Evolutionary conservation across 2,113 vertebrate genomes (phyloP).

Genomic region (Semnornis frantzii): DNA sequence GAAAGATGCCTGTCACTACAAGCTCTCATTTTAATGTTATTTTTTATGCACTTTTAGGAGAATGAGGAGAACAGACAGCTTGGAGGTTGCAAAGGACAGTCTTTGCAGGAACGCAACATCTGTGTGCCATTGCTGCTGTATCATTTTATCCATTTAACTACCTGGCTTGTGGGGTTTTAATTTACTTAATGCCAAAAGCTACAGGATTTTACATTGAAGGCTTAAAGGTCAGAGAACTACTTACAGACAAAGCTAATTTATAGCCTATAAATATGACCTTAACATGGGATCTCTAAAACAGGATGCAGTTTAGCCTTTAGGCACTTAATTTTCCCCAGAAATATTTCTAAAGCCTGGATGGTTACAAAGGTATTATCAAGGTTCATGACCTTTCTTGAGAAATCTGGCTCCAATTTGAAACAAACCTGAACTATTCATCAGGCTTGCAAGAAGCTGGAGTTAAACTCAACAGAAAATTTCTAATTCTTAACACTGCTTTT

Average conservation of each 20-base stretch:
- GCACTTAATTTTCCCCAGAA: slow-evolving; percentile 49
- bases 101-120: background rate
- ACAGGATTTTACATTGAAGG: slow-evolving; percentile 10
- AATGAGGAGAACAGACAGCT: background rate
- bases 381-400: slow-evolving; percentile 22
- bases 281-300: slow-evolving; percentile 27
- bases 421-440: background rate
- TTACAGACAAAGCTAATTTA: slow-evolving; percentile 40
- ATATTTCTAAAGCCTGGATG: slow-evolving; percentile 10
- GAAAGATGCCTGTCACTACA: background rate
- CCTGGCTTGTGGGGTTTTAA: background rate
- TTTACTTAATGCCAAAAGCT: slow-evolving; percentile 13
- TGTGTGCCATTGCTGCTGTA: background rate
- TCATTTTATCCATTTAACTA: slow-evolving; percentile 5
- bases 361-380: slow-evolving; percentile 42
- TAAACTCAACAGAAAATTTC: background rate
- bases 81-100: background rate
- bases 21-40: slow-evolving; percentile 26
- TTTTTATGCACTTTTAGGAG: background rate
- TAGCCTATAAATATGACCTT: slow-evolving; percentile 30
- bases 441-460: background rate
- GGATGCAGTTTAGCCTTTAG: slow-evolving; percentile 60
- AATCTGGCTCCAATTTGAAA: slow-evolving; percentile 25
- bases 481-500: background rate
- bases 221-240: slow-evolving; percentile 43